Evolutionary conservation across 1,140 invertebrate genomes (phyloP).

Genomic region (Trachymyrmex septentrionalis): DNA sequence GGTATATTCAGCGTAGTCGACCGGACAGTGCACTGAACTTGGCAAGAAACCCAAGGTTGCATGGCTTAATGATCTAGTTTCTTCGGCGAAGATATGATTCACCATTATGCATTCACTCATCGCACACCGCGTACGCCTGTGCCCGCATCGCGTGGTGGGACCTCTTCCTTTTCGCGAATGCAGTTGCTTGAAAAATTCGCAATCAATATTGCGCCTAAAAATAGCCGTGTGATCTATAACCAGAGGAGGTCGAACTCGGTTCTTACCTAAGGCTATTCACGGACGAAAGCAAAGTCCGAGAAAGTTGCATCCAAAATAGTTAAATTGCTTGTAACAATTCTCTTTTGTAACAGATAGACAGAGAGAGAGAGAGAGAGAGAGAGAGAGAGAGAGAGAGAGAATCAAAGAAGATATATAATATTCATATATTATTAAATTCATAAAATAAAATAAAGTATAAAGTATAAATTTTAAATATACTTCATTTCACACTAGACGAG

Average conservation of each 20-base stretch:
- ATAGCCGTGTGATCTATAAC: not conserved
- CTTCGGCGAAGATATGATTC: slow-evolving; percentile 80
- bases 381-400: not conserved
- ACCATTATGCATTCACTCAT: slow-evolving; percentile 79
- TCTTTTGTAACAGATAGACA: not conserved
- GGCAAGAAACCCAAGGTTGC: slow-evolving; percentile 85
- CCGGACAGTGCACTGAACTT: slow-evolving; percentile 83
- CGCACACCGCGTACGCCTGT: not conserved
- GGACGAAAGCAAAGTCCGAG: not conserved
- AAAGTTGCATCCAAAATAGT: not conserved
- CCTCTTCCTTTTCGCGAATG: slow-evolving; percentile 33
- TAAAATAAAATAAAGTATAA: not conserved
- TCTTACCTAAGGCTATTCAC: not conserved
- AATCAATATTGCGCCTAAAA: not conserved
- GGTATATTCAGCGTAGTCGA: slow-evolving; percentile 74
- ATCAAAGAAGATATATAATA: not conserved
- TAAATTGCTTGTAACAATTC: not conserved
- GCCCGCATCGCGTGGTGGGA: not conserved
- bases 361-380: not conserved
- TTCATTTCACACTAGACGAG: not conserved
- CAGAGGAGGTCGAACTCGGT: not conserved
- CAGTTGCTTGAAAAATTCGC: not conserved
- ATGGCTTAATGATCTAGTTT: slow-evolving; percentile 85
- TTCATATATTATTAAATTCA: not conserved
- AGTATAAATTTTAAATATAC: not conserved